Base-by-base conservation (phyloP, 2,797 vertebrate species). In the Botia almorhae region DNA sequence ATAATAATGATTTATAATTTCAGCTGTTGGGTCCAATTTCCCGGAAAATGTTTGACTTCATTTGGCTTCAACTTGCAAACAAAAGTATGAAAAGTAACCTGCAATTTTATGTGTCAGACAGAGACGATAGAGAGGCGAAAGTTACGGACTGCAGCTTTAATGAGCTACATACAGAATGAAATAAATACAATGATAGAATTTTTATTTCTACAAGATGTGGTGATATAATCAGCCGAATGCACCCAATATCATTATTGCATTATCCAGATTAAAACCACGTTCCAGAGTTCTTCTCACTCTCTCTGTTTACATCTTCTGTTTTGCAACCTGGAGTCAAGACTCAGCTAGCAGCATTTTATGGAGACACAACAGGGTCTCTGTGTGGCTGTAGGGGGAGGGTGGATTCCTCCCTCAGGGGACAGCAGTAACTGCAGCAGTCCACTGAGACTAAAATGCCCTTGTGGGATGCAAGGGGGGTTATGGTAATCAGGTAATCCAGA, bases 291-390 rank as follows among this genome's bases (percentile, higher is more conserved):
- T 3, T 33, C 36, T 39, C 29, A 12, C 21, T 65, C 23, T 12
- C 26, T 23, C 58, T 21, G 69, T 33, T 72, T 79, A 53, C 33
- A 50, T 39, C 48, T 33, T 39, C 8, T n/a, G 26, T 60, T 29
- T 26, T 74, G 14, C 17, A 26, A 73, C n/a, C 7, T 26, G 58
- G 23, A 71, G n/a, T 29, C 50, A 26, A 46, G 77, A 58, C 68
- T 51, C 48, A 56, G 63, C 80, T 70, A 74, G 53, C 21, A 72
- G 84, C 74, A 1, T 39, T 39, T 33, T 26, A 21, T n/a, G 13
- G 76, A 36, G 3, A 82, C 81, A 92, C 89, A 91, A 89, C 88
- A 86, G 87, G 33, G 81, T 85, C 88, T 90, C 87, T 91, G 88
- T 91, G 85, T 56, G 81, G 83, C 80, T 77, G 48, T 36, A 55